Evolutionary conservation across 2,797 vertebrate species (phyloP), one percentile per base, ranked within the genome.

Genomic region (Eulemur rubriventer): DNA sequence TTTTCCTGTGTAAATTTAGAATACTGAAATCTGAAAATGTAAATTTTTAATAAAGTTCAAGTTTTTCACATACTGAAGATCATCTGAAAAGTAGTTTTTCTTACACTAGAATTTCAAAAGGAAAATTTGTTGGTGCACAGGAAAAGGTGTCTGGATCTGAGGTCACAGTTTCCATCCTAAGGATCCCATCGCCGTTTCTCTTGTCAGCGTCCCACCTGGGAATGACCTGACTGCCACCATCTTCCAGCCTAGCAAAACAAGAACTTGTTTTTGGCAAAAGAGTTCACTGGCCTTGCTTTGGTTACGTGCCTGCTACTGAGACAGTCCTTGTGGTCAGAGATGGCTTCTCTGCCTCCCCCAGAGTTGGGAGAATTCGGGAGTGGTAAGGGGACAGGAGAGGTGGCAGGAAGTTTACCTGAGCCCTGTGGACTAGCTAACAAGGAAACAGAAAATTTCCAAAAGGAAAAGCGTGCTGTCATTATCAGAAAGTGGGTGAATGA

Each of bases 31-130:
- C 57, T 79, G 33, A 75, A 86, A 69, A 65, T 95, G 70, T 55
- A 86, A 22, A 90, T 87, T 83, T 93, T 92, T 76, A 95, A 94
- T 89, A 78, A 96, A 86, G 30, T 86, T 61, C n/a, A 95, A 57
- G 17, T 65, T 20, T 82, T 94, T 89, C 46, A 78, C 43, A 59
- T 59, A 52, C 7, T 65, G 50, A 67, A 33, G 84, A 67, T 50
- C 35, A 73, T 73, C 30, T 52, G n/a, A 69, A 57, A 61, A 16
- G 11, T 59, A 79, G 20, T 55, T 90, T 87, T 89, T 91, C 48
- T 91, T 57, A 75, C 11, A 22, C 80, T 80, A 89, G 50, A 92
- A 86, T 70, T 65, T 81, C 89, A 69, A n/a, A 65, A 80, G 70
- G 57, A 18, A 61, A 28, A 48, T 26, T 9, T 76, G 24, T 16